Conservation (phyloP, 2,888 invertebrate genomes). For the Caenorhabditis virilis region DNA sequence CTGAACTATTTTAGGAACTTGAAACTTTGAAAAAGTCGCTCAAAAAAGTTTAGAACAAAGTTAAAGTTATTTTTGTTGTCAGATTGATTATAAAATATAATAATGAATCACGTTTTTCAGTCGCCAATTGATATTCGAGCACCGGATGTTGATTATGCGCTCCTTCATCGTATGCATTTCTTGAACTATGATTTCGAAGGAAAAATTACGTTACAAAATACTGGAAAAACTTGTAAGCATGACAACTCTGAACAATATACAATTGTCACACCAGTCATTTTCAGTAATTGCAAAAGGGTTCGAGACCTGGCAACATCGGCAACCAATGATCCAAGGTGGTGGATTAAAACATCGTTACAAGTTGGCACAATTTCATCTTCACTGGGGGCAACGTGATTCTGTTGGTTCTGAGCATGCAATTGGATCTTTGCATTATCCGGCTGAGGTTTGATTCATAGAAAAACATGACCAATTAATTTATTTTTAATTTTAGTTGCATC, state of each 20-base stretch:
- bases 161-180: constrained; percentile 57
- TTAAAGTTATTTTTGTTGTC: background rate
- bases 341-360: constrained; percentile 65
- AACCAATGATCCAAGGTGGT: constrained; percentile 63
- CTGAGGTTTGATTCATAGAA: constrained; percentile 58
- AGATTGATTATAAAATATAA: background rate
- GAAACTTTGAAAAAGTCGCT: background rate
- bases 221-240: constrained; percentile 23
- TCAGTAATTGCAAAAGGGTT: constrained; percentile 60
- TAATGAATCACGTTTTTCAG: constrained; percentile 36
- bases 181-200: constrained; percentile 59
- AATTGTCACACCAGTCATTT: background rate
- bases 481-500: constrained; percentile 36
- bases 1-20: too few relatives aligned
- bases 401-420: constrained; percentile 72
- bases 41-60: background rate
- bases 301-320: constrained; percentile 54
- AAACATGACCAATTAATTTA: background rate
- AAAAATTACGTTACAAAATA: constrained; percentile 54
- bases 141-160: constrained; percentile 54
- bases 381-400: constrained; percentile 70
- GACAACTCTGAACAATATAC: background rate
- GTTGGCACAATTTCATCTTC: constrained; percentile 71
- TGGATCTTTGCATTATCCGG: constrained; percentile 69
- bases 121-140: constrained; percentile 66